Conservation (phyloP, 1,140 invertebrate species). For the Metaphire vulgaris region DNA sequence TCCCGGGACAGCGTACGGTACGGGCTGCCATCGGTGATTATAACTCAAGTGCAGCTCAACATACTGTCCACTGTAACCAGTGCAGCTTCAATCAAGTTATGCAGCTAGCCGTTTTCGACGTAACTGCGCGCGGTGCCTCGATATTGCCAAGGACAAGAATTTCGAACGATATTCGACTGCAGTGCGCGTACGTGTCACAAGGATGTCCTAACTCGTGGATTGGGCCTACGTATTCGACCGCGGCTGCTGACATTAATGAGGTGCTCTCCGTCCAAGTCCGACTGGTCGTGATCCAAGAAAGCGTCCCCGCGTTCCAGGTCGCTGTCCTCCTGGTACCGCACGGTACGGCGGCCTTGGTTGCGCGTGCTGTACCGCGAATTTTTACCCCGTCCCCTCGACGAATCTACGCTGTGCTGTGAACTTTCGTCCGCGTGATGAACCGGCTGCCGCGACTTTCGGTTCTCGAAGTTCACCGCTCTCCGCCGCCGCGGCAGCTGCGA, state of each 20-base stretch:
- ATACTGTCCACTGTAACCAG: neutral
- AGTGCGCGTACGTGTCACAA: neutral
- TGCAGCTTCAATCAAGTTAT: neutral
- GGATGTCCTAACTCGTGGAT: slow-evolving; percentile 59
- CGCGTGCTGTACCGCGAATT: slow-evolving; percentile 18
- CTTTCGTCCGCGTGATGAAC: slow-evolving; percentile 31
- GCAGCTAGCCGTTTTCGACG: neutral
- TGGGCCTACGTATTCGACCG: slow-evolving; percentile 73
- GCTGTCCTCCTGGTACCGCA: slow-evolving; percentile 46
- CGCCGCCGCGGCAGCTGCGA: slow-evolving; percentile 27
- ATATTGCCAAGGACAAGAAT: neutral
- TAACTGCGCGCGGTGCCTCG: neutral
- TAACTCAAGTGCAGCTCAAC: neutral
- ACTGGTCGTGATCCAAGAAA: slow-evolving; percentile 30
- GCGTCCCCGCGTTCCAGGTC: slow-evolving; percentile 37
- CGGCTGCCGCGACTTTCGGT: too few species aligned
- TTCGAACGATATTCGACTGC: neutral
- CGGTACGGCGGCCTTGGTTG: slow-evolving; percentile 43
- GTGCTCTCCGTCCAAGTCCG: slow-evolving; percentile 27
- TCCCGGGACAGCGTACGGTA: neutral
- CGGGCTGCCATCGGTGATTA: neutral
- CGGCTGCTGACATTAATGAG: slow-evolving; percentile 64
- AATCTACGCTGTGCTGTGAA: slow-evolving; percentile 5
- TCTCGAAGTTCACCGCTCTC: slow-evolving; percentile 9
- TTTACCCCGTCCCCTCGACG: slow-evolving; percentile 1